A percentile compares a stretch with the other conserved stretches of the same genome.
phyloP scores from a whole-genome alignment of 1,140 invertebrate genomes.

The Lasaia peninsularis region DNA sequence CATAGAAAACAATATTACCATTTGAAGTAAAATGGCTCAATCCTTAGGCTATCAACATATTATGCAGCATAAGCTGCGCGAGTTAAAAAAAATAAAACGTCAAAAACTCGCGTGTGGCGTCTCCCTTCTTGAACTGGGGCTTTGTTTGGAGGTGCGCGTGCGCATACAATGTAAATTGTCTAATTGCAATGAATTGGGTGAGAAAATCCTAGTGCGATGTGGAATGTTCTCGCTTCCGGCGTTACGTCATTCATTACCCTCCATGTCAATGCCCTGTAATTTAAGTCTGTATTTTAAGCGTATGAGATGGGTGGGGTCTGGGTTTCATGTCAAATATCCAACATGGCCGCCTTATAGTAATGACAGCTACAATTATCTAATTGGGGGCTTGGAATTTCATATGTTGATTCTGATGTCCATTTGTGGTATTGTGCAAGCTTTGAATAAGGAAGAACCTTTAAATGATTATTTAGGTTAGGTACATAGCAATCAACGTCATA shows the following conservation, averaged over 20 bases:
- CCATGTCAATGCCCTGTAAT: conserved; percentile 40
- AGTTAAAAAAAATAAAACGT: neutral
- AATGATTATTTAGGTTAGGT: too few relatives aligned
- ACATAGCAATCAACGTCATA: too few relatives aligned
- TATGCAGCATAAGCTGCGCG: neutral
- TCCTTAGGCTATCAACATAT: too few relatives aligned
- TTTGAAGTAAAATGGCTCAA: too few relatives aligned
- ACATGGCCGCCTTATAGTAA: conserved; percentile 1
- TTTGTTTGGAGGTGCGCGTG: conserved; percentile 3
- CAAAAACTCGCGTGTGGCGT: neutral
- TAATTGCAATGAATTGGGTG: conserved; percentile 45
- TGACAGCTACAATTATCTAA: conserved; percentile 12
- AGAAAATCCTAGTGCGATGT: conserved; percentile 36
- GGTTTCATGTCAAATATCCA: conserved; percentile 3
- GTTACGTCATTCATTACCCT: conserved; percentile 41
- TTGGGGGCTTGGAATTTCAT: neutral
- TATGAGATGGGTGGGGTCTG: conserved; percentile 26
- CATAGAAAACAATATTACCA: too few relatives aligned
- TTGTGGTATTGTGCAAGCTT: neutral
- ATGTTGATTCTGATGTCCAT: neutral
- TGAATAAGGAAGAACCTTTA: too few relatives aligned
- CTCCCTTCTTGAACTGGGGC: too few relatives aligned
- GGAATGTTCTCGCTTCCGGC: conserved; percentile 42
- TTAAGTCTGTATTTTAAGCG: conserved; percentile 21
- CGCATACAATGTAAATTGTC: conserved; percentile 34